Percentiles rank a stretch among this genome's conserved stretches.
Evolutionary conservation across 1,140 invertebrate genomes (phyloP).

Genomic region (Drosophila nigrodunni): DNA sequence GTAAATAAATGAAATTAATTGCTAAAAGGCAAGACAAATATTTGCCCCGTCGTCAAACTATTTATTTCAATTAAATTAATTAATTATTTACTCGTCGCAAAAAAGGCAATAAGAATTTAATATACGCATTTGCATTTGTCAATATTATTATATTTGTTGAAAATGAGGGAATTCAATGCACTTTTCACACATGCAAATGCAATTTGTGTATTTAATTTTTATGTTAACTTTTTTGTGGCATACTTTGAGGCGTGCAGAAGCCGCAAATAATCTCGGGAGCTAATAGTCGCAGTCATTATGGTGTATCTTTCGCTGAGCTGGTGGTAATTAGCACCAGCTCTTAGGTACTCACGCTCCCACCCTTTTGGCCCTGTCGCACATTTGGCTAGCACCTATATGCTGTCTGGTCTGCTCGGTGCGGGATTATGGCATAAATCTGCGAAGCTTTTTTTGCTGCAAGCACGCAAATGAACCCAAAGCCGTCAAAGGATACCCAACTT

Average conservation of each 20-base stretch:
- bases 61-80: slow-evolving; percentile 44
- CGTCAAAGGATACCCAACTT: slow-evolving; percentile 51
- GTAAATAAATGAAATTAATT: slow-evolving; percentile 7
- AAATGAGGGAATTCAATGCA: not conserved
- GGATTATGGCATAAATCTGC: slow-evolving; percentile 37
- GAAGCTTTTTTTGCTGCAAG: slow-evolving; percentile 26
- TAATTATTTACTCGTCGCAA: slow-evolving; percentile 31
- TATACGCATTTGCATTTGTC: not conserved
- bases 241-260: slow-evolving; percentile 39
- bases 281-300: slow-evolving; percentile 68
- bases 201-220: slow-evolving; percentile 20
- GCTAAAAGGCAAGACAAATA: slow-evolving; percentile 27
- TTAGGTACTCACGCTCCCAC: slow-evolving; percentile 31
- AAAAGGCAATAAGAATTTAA: slow-evolving; percentile 15
- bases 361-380: not conserved
- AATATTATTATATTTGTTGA: not conserved
- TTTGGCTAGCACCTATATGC: slow-evolving; percentile 11
- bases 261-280: slow-evolving; percentile 38
- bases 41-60: slow-evolving; percentile 28
- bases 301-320: slow-evolving; percentile 38
- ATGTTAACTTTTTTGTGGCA: slow-evolving; percentile 14
- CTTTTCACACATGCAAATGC: not conserved
- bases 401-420: slow-evolving; percentile 11
- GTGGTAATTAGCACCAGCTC: slow-evolving; percentile 69
- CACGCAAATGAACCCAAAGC: slow-evolving; percentile 67